These are phyloP conservation scores for Microcebus murinus DNA, from an alignment of 2,113 vertebrate genomes.

Conservation along the genomic window DNA sequence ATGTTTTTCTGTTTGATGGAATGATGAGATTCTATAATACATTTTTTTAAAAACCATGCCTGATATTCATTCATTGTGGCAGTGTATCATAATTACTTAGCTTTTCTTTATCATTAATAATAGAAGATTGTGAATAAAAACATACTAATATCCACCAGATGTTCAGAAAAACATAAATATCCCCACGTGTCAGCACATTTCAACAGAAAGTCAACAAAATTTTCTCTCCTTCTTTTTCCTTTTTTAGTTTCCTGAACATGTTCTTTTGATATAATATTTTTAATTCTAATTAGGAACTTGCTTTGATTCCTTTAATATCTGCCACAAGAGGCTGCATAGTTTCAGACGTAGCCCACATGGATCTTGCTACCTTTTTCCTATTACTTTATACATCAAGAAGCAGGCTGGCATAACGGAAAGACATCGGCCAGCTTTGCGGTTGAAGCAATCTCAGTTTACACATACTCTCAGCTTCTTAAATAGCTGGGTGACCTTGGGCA, in stretches of 20 bases:
- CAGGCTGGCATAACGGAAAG: neutral
- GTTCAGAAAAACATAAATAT: constrained; percentile 84
- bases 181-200: constrained; percentile 82
- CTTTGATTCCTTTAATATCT: constrained; percentile 64
- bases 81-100: constrained; percentile 81
- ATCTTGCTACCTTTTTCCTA: neutral
- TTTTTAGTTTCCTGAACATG: constrained; percentile 68
- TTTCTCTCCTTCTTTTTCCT: constrained; percentile 64
- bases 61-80: constrained; percentile 73
- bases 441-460: neutral
- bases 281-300: constrained; percentile 74
- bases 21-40: constrained; percentile 79
- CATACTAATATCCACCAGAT: constrained; percentile 85
- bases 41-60: constrained; percentile 59
- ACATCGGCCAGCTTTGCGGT: neutral
- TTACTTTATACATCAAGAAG: neutral
- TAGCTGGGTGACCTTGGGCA: neutral
- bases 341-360: neutral
- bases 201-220: constrained; percentile 74
- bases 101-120: constrained; percentile 84
- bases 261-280: constrained; percentile 76
- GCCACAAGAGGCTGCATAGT: neutral
- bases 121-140: constrained; percentile 83
- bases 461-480: neutral
- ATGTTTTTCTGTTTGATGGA: constrained; percentile 77